Percentiles rank a stretch among this genome's conserved stretches.
phyloP scores from a whole-genome alignment of 1,140 invertebrate genomes.

The Monochamus saltuarius region DNA sequence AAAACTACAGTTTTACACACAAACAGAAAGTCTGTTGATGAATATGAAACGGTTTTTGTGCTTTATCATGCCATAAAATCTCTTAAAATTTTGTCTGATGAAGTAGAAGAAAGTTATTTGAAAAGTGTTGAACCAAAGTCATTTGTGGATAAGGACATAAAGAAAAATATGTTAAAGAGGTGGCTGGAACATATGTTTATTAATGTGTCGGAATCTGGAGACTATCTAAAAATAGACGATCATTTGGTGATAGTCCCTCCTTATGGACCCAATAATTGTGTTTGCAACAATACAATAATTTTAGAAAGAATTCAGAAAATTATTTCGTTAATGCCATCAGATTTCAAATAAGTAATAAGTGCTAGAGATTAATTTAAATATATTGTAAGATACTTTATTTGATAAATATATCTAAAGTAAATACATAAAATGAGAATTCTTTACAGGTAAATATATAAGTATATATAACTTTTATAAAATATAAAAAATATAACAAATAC shows the following conservation, averaged over 20 bases:
- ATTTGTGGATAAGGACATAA: conserved; percentile 3
- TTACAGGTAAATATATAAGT: neutral
- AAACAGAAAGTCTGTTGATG: conserved; percentile 16
- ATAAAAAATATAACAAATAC: conserved; percentile 16
- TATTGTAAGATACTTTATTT: neutral
- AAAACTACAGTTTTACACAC: conserved; percentile 40
- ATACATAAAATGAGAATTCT: too few species aligned
- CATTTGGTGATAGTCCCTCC: conserved; percentile 45
- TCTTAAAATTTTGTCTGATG: conserved; percentile 30
- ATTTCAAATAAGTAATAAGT: conserved; percentile 34
- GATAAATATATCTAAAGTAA: too few species aligned
- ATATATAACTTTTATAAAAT: conserved; percentile 3
- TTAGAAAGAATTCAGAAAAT: conserved; percentile 44
- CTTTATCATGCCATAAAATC: conserved; percentile 38
- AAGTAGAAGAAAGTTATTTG: conserved; percentile 26
- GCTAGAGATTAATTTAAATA: neutral
- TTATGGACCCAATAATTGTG: conserved; percentile 42
- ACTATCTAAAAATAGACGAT: conserved; percentile 42
- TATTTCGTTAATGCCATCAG: conserved; percentile 42
- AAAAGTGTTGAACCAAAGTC: conserved; percentile 11
- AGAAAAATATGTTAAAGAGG: conserved; percentile 34
- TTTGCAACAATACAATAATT: conserved; percentile 45
- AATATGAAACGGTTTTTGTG: conserved; percentile 31
- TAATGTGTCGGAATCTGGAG: conserved; percentile 40
- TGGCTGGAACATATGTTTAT: conserved; percentile 46